Percentiles rank a stretch among this genome's conserved stretches.
These are phyloP conservation scores for Amphiprion percula DNA, from an alignment of 2,113 vertebrate genomes.

Conservation along the genomic window DNA sequence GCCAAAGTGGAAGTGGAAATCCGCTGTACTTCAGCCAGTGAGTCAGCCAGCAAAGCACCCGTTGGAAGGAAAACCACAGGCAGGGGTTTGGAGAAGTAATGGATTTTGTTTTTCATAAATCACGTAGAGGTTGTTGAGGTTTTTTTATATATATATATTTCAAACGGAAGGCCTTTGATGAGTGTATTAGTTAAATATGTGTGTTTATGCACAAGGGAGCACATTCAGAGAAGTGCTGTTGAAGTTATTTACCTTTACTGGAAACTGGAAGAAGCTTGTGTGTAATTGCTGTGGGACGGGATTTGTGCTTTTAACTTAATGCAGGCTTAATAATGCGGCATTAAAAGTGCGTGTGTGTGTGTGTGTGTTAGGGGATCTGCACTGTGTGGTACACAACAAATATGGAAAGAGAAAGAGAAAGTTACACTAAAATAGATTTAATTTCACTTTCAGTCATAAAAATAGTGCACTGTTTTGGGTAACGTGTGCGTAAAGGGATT, in stretches of 20 bases:
- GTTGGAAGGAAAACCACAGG: conserved; percentile 76
- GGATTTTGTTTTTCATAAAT: conserved; percentile 80
- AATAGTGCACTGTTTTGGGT: background rate
- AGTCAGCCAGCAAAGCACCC: conserved; percentile 70
- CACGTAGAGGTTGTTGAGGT: conserved; percentile 41
- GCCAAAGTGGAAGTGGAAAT: conserved; percentile 83
- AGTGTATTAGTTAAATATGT: conserved; percentile 74
- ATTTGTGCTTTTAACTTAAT: conserved; percentile 39
- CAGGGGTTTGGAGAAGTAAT: conserved; percentile 51
- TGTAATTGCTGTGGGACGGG: conserved; percentile 49
- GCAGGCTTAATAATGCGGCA: conserved; percentile 18
- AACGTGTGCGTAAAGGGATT: background rate
- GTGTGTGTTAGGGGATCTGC: background rate
- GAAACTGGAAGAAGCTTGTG: conserved; percentile 65
- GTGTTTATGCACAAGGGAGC: conserved; percentile 59
- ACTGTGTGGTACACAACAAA: too few species aligned
- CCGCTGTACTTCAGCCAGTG: conserved; percentile 71
- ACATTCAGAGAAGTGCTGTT: conserved; percentile 54
- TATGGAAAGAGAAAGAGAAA: background rate
- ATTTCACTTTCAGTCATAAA: conserved; percentile 33
- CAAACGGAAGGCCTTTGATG: conserved; percentile 75
- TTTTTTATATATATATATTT: conserved; percentile 44
- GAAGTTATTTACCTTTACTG: conserved; percentile 77
- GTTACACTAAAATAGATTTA: conserved; percentile 5
- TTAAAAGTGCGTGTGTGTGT: conserved; percentile 21